Evolutionary conservation across 2,888 invertebrate species (phyloP).

Genomic region (Caenorhabditis sp.): DNA sequence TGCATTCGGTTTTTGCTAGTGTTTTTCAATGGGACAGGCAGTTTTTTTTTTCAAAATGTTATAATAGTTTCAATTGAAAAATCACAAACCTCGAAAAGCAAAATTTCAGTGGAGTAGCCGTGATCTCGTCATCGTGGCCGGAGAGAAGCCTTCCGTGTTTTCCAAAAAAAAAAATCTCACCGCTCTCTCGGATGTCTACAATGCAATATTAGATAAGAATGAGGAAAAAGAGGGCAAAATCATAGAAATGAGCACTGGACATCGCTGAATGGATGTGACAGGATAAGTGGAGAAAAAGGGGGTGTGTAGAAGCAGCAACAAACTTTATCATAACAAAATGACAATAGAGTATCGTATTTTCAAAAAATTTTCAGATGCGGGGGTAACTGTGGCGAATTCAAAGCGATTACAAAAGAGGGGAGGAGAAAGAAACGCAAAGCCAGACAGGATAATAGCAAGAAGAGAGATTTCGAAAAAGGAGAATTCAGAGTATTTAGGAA

Average conservation of each 20-base stretch:
- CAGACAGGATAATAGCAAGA: slow-evolving; percentile 49
- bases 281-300: neutral
- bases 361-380: too few relatives aligned
- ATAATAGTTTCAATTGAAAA: too few relatives aligned
- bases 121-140: slow-evolving; percentile 27
- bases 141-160: slow-evolving; percentile 17
- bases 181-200: too few relatives aligned
- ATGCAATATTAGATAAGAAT: slow-evolving; percentile 10
- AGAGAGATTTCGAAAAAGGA: slow-evolving; percentile 6
- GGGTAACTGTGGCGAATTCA: slow-evolving; percentile 25
- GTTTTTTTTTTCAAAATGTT: too few relatives aligned
- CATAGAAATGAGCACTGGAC: slow-evolving; percentile 49
- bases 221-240: slow-evolving; percentile 17
- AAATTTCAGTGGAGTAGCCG: slow-evolving; percentile 26
- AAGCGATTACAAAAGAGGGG: slow-evolving; percentile 17
- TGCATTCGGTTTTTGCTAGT: too few relatives aligned
- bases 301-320: slow-evolving; percentile 31
- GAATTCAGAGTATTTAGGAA: slow-evolving; percentile 1
- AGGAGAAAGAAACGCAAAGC: slow-evolving; percentile 12
- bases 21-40: too few relatives aligned
- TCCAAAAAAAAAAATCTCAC: slow-evolving; percentile 2
- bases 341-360: slow-evolving; percentile 50
- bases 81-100: slow-evolving; percentile 22
- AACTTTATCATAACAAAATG: slow-evolving; percentile 54
- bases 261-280: slow-evolving; percentile 53